Base-by-base conservation (phyloP, 2,888 invertebrate genomes). In the Lepeophtheirus nordmannii region DNA sequence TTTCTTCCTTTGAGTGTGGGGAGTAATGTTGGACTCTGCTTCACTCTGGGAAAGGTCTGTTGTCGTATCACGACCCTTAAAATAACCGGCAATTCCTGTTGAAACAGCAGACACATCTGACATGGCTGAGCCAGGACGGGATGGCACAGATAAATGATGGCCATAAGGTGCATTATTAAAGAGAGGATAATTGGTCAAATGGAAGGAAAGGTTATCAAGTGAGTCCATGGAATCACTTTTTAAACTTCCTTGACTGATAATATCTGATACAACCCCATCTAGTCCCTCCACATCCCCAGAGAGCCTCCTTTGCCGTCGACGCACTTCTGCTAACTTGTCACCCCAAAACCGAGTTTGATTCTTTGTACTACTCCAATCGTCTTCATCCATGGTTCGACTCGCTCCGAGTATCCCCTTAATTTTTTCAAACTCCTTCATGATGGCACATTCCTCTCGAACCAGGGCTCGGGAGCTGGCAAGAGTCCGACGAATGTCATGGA, bases 81-180 rank as follows among this genome's bases (percentile, higher is more conserved):
- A 46, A 17, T 46, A 46, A 1, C 53, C 53, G 5, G 53, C 53
- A n/a, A 46, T 46, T 2, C 53, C 53, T 8, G 53, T 46, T 2
- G 53, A 46, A n/a, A 46, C 53, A 14, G 53, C 53, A 46, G 53
- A 46, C 17, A 46, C 53, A 17, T 46, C 53, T n/a, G 53, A 46
- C 53, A 46, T 46, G 8, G 53, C 53, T 17, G 53, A 46, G 1
- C 53, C 53, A n/a, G 53, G 53, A n/a, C 53, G 53, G 5, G 53
- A 46, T 17, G 53, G 53, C 53, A 46, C 53, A 17, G 53, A 46
- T 46, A 46, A 46, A 46, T 46, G 53, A 46, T 46, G 53, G 3
- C 53, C 53, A 46, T 46, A 46, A 8, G 53, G 53, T n/a, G 53
- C 53, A 46, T 17, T 46, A 17, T 46, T 46, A 46, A 46, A 46